Base-by-base conservation (phyloP, 1,140 invertebrate species). In the Oscheius sp. region DNA sequence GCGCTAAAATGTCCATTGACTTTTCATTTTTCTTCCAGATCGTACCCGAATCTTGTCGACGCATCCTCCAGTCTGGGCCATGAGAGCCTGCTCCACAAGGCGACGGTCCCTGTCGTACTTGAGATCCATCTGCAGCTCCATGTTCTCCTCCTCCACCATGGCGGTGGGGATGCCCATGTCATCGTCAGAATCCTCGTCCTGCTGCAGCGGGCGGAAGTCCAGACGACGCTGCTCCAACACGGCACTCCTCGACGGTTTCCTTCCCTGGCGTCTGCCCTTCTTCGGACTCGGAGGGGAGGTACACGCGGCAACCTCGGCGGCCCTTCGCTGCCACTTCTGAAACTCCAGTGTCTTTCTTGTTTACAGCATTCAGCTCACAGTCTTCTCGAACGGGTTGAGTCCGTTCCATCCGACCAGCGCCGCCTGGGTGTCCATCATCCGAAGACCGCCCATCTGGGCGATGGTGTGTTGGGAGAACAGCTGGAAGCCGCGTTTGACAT, bases 61-160 rank as follows among this genome's bases (percentile, higher is more conserved):
- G 18, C 36, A 36, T 10, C 61, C 61, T 13, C 61, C 61, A 15
- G 61, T 63, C 31, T 63, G 32, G 15, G 61, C 61, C 32, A 63
- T 63, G 61, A 63, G 7, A 7, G 61, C 61, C 32, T 63, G 10
- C 32, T 42, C 32, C 28, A 63, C 31, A 13, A 34, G 15, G 10
- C 26, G 32, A 15, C 61, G 61, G 31, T 63, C 61, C 32, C 35
- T 26, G 10, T 34, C 26, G 31, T 63, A 63, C 61, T 63, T 63
- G 15, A 15, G 18, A 18, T 36, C 10, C 26, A 63, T 26, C 10
- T 15, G 10, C 15, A 32, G 10, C 31, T 63, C 1, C 61, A 38
- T 35, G 28, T 55, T 4, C 49, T 55, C 49, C 23, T 23, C 23
- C 15, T 15, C 49, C 49, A 55, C 49, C 49, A 20, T 4, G 4